Evolutionary conservation across 30 jellyfish, hydroid and myxozoan genomes (phyloP).

Genomic region (Turritopsis dohrnii): DNA sequence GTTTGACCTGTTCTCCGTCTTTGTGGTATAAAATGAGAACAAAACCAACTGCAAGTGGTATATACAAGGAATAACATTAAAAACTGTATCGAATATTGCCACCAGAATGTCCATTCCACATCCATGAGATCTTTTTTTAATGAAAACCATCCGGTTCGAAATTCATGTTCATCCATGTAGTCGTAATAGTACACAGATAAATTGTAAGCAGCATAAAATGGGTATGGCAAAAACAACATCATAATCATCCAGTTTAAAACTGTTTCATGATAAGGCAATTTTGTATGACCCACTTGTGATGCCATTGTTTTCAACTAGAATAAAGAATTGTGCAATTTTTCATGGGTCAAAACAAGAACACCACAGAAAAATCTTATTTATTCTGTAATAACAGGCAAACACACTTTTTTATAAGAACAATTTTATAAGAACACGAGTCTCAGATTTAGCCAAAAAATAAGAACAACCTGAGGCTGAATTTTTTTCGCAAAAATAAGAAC

Average conservation of each 20-base stretch:
- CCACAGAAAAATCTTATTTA: too few relatives aligned
- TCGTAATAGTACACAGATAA: not conserved
- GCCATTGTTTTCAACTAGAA: not conserved
- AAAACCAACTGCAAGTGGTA: not conserved
- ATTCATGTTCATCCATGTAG: not conserved
- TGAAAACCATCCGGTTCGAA: not conserved
- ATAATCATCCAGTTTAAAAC: not conserved
- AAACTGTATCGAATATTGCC: not conserved
- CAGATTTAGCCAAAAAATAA: too few relatives aligned
- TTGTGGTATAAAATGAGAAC: not conserved
- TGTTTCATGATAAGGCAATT: not conserved
- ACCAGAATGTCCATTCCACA: slow-evolving; percentile 5
- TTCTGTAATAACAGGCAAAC: too few relatives aligned
- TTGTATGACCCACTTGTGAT: not conserved
- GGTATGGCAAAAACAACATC: not conserved
- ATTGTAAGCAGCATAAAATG: not conserved
- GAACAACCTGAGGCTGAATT: too few relatives aligned
- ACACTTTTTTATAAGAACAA: too few relatives aligned
- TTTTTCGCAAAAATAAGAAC: too few relatives aligned
- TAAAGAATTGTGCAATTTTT: too few relatives aligned
- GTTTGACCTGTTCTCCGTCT: not conserved
- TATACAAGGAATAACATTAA: not conserved
- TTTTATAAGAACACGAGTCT: too few relatives aligned
- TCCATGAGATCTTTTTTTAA: not conserved
- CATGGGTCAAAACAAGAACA: too few relatives aligned